Evolutionary conservation across 1,140 invertebrate genomes (phyloP).

Genomic region (Heliothis virescens): DNA sequence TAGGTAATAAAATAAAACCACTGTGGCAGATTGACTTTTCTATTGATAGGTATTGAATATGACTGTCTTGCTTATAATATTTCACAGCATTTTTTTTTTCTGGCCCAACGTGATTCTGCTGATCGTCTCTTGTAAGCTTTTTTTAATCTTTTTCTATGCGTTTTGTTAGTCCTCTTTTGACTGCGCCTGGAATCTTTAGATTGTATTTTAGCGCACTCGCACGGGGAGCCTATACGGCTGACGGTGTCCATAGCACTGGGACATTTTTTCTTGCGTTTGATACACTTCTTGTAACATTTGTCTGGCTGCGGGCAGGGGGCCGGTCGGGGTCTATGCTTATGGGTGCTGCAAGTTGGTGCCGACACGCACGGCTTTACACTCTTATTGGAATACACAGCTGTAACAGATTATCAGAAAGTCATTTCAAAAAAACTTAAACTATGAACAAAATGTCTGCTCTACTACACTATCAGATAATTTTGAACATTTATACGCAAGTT

Average conservation of each 20-base stretch:
- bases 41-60: conserved; percentile 2
- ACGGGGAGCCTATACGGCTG: conserved; percentile 62
- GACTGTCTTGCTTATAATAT: conserved; percentile 63
- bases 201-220: conserved; percentile 69
- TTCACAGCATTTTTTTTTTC: conserved; percentile 66
- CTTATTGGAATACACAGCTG: conserved; percentile 71
- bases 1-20: background rate
- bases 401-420: conserved; percentile 49
- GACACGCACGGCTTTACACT: conserved; percentile 77
- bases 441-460: no score
- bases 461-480: no score
- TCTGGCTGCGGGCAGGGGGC: conserved; percentile 73
- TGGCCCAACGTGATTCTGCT: conserved; percentile 69
- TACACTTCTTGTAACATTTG: conserved; percentile 73
- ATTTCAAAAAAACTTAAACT: background rate
- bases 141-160: conserved; percentile 70
- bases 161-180: conserved; percentile 60
- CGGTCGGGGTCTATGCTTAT: conserved; percentile 74
- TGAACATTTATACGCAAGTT: no score
- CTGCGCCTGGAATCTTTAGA: conserved; percentile 66
- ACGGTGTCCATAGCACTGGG: conserved; percentile 74
- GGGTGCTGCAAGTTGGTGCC: conserved; percentile 74
- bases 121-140: conserved; percentile 70
- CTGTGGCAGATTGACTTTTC: background rate
- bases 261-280: conserved; percentile 68